Evolutionary conservation across 2,888 invertebrate species (phyloP).

Genomic region (Euplexia lucipara): DNA sequence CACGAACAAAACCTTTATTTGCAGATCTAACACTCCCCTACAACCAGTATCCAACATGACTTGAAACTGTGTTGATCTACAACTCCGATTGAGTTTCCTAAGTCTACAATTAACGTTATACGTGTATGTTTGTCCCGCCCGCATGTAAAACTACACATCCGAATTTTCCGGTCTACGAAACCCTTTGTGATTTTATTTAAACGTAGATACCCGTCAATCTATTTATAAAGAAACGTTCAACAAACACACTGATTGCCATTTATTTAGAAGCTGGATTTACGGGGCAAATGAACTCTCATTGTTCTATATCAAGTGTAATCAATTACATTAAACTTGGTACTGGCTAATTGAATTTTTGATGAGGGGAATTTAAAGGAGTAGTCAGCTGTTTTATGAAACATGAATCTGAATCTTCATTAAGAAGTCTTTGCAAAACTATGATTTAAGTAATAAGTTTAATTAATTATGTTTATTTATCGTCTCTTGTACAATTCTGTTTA

Average conservation of each 20-base stretch:
- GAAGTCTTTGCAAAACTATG: slow-evolving; percentile 35
- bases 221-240: slow-evolving; percentile 64
- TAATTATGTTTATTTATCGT: slow-evolving; percentile 16
- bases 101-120: slow-evolving; percentile 66
- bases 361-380: slow-evolving; percentile 56
- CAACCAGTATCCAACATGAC: slow-evolving; percentile 43
- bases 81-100: slow-evolving; percentile 61
- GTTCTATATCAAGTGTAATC: slow-evolving; percentile 76
- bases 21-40: slow-evolving; percentile 14
- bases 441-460: slow-evolving; percentile 25
- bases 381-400: slow-evolving; percentile 38
- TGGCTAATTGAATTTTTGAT: slow-evolving; percentile 70
- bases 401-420: slow-evolving; percentile 40
- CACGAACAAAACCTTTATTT: slow-evolving; percentile 32
- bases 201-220: slow-evolving; percentile 62
- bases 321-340: slow-evolving; percentile 73
- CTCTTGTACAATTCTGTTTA: not conserved
- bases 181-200: slow-evolving; percentile 85
- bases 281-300: slow-evolving; percentile 76
- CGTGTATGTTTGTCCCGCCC: slow-evolving; percentile 79
- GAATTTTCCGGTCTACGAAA: slow-evolving; percentile 86
- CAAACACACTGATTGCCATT: slow-evolving; percentile 68
- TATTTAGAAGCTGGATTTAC: slow-evolving; percentile 69
- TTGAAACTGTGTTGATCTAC: slow-evolving; percentile 53
- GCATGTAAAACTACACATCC: slow-evolving; percentile 84